These are phyloP conservation scores for Staurois parvus DNA, from an alignment of 2,797 vertebrate genomes.

Conservation along the genomic window DNA sequence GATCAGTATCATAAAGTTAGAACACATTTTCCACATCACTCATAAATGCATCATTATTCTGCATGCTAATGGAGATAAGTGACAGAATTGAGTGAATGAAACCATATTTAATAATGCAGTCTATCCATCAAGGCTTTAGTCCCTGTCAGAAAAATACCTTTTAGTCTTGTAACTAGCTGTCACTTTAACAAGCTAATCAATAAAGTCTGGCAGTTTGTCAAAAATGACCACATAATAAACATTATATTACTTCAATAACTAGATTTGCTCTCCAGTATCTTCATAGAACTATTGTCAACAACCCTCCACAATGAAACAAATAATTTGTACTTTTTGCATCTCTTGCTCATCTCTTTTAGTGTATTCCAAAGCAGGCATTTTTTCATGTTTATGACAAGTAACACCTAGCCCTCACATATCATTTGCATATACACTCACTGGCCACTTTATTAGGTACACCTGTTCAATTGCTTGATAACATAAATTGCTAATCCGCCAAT, in stretches of 20 bases:
- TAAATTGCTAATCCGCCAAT: too few relatives aligned
- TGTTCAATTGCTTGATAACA: too few relatives aligned
- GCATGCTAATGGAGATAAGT: background rate
- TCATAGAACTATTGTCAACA: background rate
- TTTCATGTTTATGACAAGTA: background rate
- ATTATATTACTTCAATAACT: background rate
- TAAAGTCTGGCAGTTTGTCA: background rate
- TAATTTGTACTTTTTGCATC: background rate
- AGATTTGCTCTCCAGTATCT: background rate
- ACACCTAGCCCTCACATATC: background rate
- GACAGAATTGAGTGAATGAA: slow-evolving; percentile 11
- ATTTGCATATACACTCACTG: too few relatives aligned
- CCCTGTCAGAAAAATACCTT: slow-evolving; percentile 14
- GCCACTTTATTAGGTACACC: too few relatives aligned
- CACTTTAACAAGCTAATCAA: slow-evolving; percentile 23
- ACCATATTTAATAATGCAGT: background rate
- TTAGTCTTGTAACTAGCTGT: slow-evolving; percentile 5
- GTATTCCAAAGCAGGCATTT: background rate
- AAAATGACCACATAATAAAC: background rate
- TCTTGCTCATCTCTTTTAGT: background rate
- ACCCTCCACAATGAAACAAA: background rate
- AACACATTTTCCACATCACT: background rate
- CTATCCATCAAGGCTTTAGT: slow-evolving; percentile 7
- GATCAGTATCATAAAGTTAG: background rate
- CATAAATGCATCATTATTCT: background rate